Conservation (phyloP, 2,797 vertebrate species). For the Cygnus olor region DNA sequence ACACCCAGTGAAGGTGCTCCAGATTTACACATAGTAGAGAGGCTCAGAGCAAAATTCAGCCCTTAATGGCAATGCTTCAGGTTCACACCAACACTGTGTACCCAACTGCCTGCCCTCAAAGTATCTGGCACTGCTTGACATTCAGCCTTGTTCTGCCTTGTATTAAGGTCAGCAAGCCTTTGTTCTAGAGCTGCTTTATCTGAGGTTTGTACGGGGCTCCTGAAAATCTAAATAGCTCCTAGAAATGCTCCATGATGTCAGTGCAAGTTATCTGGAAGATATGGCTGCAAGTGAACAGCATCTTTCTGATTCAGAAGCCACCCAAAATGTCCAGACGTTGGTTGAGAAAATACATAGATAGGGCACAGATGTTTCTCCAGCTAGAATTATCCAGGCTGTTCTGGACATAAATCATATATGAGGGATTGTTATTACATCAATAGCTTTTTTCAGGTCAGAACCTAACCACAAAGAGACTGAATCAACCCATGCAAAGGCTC, state of each 20-base stretch:
- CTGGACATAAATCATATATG: background rate
- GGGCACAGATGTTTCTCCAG: background rate
- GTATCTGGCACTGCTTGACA: background rate
- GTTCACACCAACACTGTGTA: background rate
- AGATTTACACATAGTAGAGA: background rate
- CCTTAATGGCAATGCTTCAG: background rate
- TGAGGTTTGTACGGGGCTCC: background rate
- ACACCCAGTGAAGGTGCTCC: background rate
- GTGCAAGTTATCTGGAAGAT: background rate
- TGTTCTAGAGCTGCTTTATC: background rate
- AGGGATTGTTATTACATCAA: background rate
- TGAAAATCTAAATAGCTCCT: background rate
- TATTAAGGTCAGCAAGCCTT: background rate
- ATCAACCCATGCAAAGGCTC: background rate
- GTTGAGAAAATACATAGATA: accelerated
- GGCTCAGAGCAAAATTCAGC: background rate
- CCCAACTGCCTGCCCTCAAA: background rate
- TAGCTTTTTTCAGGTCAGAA: background rate
- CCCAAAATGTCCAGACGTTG: background rate
- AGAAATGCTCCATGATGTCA: background rate
- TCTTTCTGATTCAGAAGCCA: background rate
- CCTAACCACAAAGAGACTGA: background rate
- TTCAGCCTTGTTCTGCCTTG: background rate
- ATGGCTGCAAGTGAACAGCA: background rate
- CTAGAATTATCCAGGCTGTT: background rate